Evolutionary conservation across 2,113 vertebrate genomes (phyloP).

Genomic region (Amazona vittata): DNA sequence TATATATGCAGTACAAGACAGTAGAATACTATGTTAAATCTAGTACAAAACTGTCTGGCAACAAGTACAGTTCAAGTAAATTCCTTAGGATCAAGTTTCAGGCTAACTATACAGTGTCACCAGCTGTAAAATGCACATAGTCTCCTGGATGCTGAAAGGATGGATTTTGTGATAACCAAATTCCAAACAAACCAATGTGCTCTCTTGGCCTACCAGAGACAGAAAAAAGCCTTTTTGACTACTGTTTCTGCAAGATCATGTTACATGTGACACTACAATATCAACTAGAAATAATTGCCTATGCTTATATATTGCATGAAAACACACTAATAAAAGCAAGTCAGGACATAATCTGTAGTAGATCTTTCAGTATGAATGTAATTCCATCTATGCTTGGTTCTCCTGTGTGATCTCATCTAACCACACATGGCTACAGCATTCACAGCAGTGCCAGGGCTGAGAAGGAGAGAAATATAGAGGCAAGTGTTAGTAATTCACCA

Average conservation of each 20-base stretch:
- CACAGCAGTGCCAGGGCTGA: not conserved
- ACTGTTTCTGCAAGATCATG: not conserved
- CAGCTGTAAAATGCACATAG: not conserved
- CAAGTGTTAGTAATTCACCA: not conserved
- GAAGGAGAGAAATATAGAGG: not conserved
- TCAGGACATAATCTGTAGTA: not conserved
- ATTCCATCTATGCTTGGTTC: not conserved
- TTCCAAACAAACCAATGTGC: not conserved
- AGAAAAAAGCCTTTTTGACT: not conserved
- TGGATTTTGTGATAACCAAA: not conserved
- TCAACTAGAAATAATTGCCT: not conserved
- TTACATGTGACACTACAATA: not conserved
- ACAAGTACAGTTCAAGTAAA: not conserved
- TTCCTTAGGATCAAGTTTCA: not conserved
- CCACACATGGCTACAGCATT: not conserved
- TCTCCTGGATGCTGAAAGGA: not conserved
- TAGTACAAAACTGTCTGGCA: not conserved
- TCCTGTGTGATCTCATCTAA: not conserved
- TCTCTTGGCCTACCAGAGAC: not conserved
- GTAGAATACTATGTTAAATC: not conserved
- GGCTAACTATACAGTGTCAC: not conserved
- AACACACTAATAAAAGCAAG: not conserved
- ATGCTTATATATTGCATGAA: not conserved
- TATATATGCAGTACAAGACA: not conserved
- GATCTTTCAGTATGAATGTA: not conserved